Evolutionary conservation across 2,888 invertebrate genomes (phyloP), one percentile per base, ranked within the genome.

Genomic region (Zaprionus lineosus): DNA sequence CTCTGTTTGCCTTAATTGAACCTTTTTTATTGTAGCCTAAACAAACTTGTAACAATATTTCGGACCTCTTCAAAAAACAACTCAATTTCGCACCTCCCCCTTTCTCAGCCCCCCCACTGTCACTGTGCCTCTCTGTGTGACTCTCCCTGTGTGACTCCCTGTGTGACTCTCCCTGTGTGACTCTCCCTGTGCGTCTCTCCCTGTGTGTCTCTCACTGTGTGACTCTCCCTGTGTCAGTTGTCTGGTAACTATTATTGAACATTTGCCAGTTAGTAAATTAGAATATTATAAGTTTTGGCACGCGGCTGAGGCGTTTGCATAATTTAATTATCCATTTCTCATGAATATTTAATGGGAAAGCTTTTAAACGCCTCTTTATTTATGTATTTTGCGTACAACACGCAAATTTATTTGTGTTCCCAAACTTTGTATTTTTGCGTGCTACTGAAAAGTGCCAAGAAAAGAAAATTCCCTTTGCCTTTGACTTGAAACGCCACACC

Each of bases 261-360:
- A 53, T 56, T 76, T 81, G 83, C 84, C 84, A 83, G 83, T 67
- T 77, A 53, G 51, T 73, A 77, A 83, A 76, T 78, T 74, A 68
- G 72, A 72, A 71, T 67, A 83, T 78, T 78, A 65, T 72, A 71
- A 75, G 67, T 83, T 83, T 76, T 82, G 81, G 81, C 81, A 81
- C 72, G 77, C 78, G 59, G 74, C 66, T 69, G 61, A 71, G 68
- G 56, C 60, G 56, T 64, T 78, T 75, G 65, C 68, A 76, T 84
- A 84, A 84, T 84, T 83, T 56, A 81, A 83, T 83, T 83, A 83
- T 65, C 66, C 61, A 44, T 24, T 63, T 41, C 59, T 61, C 71
- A 71, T 83, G 74, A 73, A 79, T 81, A 78, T 73, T 76, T 73
- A 75, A 83, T 74, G 64, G 12, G 59, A 79, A 75, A 71, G 73